Evolutionary conservation across 2,113 vertebrate species (phyloP), one percentile per base, ranked within the genome.

Genomic region (Malurus cyaneus): DNA sequence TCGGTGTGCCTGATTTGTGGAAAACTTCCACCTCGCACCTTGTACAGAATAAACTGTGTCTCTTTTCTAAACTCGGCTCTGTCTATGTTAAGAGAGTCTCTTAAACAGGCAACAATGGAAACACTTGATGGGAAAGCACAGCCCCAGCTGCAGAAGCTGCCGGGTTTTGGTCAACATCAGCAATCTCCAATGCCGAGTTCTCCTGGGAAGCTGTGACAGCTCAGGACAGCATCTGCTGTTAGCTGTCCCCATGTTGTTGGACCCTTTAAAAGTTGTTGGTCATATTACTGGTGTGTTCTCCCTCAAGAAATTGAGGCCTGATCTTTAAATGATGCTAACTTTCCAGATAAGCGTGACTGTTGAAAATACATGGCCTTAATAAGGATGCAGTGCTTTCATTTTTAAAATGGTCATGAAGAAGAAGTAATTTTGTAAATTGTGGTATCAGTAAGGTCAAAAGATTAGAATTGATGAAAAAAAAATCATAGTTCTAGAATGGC

Each of bases 261-360:
- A 6, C 29, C 13, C 18, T 3, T 12, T 14, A 11, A 15, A 29
- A 61, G 6, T 10, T 4, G 7, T 9, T 14, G 26, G 31, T 24
- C 16, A 1, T 9, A 8, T 0, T 18, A 24, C 11, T 34, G 0
- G 7, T 3, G 24, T 3, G 18, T 25, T 13, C 3, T 56, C 23
- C 50, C 11, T 24, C 32, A 5, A 7, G 54, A 34, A 64, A 31
- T 0, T 2, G 36, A 15, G 56, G 20, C 18, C 29, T 60, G 36
- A 17, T 18, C 14, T 60, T 53, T 26, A 31, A 11, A n/a, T 4
- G 4, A 14, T 8, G 32, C 13, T 29, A 1, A 4, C 67, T 54
- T 29, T 28, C 34, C n/a, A 46, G 41, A 7, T 15, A 12, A 46
- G 11, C 8, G 11, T 32, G n/a, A 6, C 31, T 0, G 18, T 34